Base-by-base conservation (phyloP, 2,888 invertebrate genomes). In the Eubasilissa splendida region DNA sequence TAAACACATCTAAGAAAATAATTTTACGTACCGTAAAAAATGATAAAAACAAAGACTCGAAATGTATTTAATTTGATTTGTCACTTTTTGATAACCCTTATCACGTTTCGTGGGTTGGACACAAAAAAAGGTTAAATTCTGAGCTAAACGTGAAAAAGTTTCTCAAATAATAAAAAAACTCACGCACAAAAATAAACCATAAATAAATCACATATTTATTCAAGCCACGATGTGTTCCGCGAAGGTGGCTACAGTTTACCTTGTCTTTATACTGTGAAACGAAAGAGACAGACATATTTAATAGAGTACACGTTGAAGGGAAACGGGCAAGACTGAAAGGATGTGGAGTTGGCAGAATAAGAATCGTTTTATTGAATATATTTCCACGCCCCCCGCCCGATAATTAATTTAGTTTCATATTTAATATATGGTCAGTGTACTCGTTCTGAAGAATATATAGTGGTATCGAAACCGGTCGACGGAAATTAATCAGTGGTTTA, bases 111-210 rank as follows among this genome's bases (percentile, higher is more conserved):
- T 11, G 50, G 58, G 59, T 50, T 42, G 59, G 42, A 52, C 42
- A 68, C 31, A 68, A 52, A 68, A 22, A 60, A 75, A 42, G 42
- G 12, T 58, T 75, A 14, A 75, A 75, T 60, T 75, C 59, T 59
- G 74, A 60, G 59, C 56, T 59, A 58, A 14, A 75, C 74, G 50
- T 75, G 74, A 75, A 75, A 59, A 75, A 33, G 50, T 75, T 75
- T 33, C 10, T 33, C 33, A 75, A 75, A 75, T 59, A 75, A 58
- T 12, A 63, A 63, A 33, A n/a, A 63, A 63, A 7, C 42, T 63
- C 33, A 63, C 63, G 33, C 31, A 11, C 63, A 63, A 63, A 63
- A 63, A 63, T 63, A 63, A 33, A 63, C 63, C 63, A 63, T 63
- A 63, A 63, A 63, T 63, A 63, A 63, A 63, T 63, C 63, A 63